Percentiles rank a stretch among this genome's conserved stretches.
These are phyloP conservation scores for Neotoxoptera formosana DNA, from an alignment of 1,140 invertebrate species.

Conservation along the genomic window DNA sequence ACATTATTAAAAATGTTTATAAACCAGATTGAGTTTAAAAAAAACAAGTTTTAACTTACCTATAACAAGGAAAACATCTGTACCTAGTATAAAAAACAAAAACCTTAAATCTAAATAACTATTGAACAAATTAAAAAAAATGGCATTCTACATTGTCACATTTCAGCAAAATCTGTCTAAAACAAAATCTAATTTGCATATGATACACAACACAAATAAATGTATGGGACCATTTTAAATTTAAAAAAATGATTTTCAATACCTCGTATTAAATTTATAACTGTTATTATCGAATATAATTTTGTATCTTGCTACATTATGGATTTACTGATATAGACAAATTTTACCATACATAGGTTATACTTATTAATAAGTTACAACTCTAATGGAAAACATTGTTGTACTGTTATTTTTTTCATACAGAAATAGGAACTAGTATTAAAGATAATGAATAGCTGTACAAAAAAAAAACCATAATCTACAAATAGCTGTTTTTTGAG, in stretches of 20 bases:
- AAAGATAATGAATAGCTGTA: constrained; percentile 2
- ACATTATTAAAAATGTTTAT: neutral
- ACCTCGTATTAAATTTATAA: neutral
- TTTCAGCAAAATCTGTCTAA: neutral
- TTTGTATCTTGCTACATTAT: neutral
- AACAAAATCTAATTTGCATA: neutral
- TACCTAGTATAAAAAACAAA: neutral
- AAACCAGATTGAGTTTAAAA: neutral
- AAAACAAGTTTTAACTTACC: neutral
- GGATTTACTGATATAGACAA: neutral
- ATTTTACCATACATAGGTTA: neutral
- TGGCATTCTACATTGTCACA: neutral
- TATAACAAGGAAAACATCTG: neutral
- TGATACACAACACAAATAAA: neutral
- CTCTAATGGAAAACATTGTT: constrained; percentile 23
- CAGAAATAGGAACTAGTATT: constrained; percentile 47
- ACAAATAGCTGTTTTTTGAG: neutral
- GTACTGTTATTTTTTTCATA: constrained; percentile 24
- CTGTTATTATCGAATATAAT: neutral
- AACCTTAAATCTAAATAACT: neutral
- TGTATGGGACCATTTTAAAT: neutral
- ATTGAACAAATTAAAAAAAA: neutral
- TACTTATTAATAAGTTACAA: constrained; percentile 25
- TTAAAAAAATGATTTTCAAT: too few relatives aligned
- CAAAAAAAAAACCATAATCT: constrained; percentile 9